Base-by-base conservation (phyloP, 2,113 vertebrate genomes). In the Otis tarda region DNA sequence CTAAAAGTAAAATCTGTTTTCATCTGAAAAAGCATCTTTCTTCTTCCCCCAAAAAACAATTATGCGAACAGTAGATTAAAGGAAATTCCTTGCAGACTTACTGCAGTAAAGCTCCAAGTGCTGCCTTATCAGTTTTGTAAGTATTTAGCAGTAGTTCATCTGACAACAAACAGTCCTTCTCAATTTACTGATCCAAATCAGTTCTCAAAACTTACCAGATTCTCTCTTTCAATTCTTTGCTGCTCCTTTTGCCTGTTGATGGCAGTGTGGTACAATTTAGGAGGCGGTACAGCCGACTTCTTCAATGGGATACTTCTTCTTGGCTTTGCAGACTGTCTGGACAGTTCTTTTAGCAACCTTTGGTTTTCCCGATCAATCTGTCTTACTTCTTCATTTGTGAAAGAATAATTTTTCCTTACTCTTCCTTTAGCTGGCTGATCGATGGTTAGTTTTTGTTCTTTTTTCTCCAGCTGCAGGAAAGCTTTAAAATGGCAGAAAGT, bases 361-460 rank as follows among this genome's bases (percentile, higher is more conserved):
- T 99, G 99, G 97, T 99, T 99, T 97, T 99, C 99, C 6, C 82
- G 97, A 87, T 99, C 99, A 74, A 99, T 99, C 39, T 98, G 97
- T 30, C 96, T 97, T 43, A 99, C 98, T 78, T 99, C 98, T 2
- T 98, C 98, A 69, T 98, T 98, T 71, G 95, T 98, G 95, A 99
- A 99, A 22, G 99, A 98, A 95, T 98, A 99, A 95, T 99, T 99
- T 97, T 98, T 99, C 83, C 98, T 98, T 81, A 95, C 84, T 82
- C 84, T 85, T 82, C 84, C 86, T 84, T 85, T 83, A 60, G 97
- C 86, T 45, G 98, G 96, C 27, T 92, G 97, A 85, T 97, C 95
- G 27, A 98, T 74, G n/a, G 95, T 92, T 86, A 97, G 61, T 35
- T 96, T 97, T 68, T 95, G 95, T 41, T 96, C 97, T 64, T 98